Evolutionary conservation across 2,113 vertebrate species (phyloP), one percentile per base, ranked within the genome.

Genomic region (Helogale parvula): DNA sequence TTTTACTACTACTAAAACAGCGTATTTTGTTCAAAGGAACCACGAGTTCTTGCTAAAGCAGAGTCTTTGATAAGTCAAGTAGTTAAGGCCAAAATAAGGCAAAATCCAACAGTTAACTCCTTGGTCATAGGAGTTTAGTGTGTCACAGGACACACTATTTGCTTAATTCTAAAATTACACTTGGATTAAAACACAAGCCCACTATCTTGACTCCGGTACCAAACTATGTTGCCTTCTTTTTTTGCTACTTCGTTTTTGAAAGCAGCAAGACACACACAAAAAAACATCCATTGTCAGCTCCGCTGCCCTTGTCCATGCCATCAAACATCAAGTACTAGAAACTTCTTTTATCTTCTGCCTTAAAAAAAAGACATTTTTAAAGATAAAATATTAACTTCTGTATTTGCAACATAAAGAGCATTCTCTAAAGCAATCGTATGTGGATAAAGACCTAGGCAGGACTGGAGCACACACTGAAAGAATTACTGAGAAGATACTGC

Each of bases 241-340:
- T 77, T 91, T 86, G 15, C 50, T 89, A 79, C 29, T 83, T 96
- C 92, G 81, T 27, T 86, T 96, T 94, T 91, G 86, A 94, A 95
- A 97, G 31, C 31, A 90, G 2, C 12, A 93, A 96, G 77, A 47
- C 21, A 94, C 57, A 50, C 50, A 13, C 7, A 47, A 9, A 47
- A 47, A 47, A 47, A 47, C 3, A 65, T 65, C 31, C 33, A 71
- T 15, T 89, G 29, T 90, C 29, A 72, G 3, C 50, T 76, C 31
- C 15, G 27, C 80, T 88, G 25, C 10, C n/a, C 27, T 12, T 25
- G 8, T 54, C 29, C 31, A 93, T 45, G 31, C 47, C 45, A 97
- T 88, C 87, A 95, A 80, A 88, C 5, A 93, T 85, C 41, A 82
- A 82, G 29, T 82, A 77, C 10, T 47, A 97, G 41, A 38, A 86